Evolutionary conservation across 2,888 invertebrate genomes (phyloP).

Genomic region (Pachydiplax longipennis): DNA sequence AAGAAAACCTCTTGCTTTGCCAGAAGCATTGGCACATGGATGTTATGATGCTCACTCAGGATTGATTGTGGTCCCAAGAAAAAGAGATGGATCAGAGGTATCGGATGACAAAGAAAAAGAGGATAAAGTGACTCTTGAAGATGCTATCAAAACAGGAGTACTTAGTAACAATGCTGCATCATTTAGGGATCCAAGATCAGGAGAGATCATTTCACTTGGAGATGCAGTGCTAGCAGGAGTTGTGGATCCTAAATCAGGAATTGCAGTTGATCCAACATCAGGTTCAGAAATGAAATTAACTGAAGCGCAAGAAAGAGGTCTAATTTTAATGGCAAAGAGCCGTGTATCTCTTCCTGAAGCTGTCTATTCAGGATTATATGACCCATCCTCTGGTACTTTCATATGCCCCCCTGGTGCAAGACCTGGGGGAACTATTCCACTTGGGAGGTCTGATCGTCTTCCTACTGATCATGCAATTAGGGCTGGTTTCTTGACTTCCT

Average conservation of each 20-base stretch:
- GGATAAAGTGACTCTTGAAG: conserved; percentile 73
- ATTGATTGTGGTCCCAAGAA: conserved; percentile 63
- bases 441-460: conserved; percentile 67
- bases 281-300: conserved; percentile 78
- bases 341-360: conserved; percentile 87
- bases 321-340: conserved; percentile 81
- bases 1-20: conserved; percentile 80
- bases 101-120: conserved; percentile 65
- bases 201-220: conserved; percentile 78
- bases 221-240: conserved; percentile 81
- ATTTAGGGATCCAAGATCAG: conserved; percentile 79
- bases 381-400: conserved; percentile 83
- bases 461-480: conserved; percentile 84
- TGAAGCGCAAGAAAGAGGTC: conserved; percentile 83
- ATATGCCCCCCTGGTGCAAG: conserved; percentile 76
- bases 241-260: conserved; percentile 81
- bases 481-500: conserved; percentile 83
- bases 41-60: conserved; percentile 80
- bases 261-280: conserved; percentile 76
- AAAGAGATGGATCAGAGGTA: background rate
- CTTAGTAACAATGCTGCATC: conserved; percentile 81
- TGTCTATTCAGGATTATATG: conserved; percentile 89
- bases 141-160: conserved; percentile 76
- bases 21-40: conserved; percentile 82
- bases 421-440: conserved; percentile 9